A percentile compares a stretch with the other conserved stretches of the same genome.
Evolutionary conservation across 1,140 invertebrate species (phyloP).

Genomic region (Apis florea): DNA sequence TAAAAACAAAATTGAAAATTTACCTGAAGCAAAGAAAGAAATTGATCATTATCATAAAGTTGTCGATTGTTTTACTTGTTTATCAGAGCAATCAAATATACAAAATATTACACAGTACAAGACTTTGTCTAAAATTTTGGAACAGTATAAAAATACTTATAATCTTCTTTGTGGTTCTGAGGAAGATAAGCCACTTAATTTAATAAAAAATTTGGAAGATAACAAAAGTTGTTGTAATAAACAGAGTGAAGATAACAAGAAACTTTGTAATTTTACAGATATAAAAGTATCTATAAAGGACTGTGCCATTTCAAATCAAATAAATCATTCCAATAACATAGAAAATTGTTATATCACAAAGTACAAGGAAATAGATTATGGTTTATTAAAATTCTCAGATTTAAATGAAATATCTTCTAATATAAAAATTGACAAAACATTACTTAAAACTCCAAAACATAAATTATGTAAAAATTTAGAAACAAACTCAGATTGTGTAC

Average conservation of each 20-base stretch:
- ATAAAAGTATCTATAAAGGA: slow-evolving; percentile 15
- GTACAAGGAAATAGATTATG: slow-evolving; percentile 57
- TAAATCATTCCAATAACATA: slow-evolving; percentile 52
- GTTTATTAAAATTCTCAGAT: slow-evolving; percentile 59
- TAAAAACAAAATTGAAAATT: slow-evolving; percentile 24
- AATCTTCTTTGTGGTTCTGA: slow-evolving; percentile 23
- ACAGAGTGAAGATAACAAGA: slow-evolving; percentile 15
- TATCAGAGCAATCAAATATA: slow-evolving; percentile 23
- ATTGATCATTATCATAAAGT: slow-evolving; percentile 12
- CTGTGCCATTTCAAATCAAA: slow-evolving; percentile 36
- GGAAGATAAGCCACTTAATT: slow-evolving; percentile 50
- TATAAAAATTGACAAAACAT: slow-evolving; percentile 31
- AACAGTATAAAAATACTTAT: slow-evolving; percentile 28
- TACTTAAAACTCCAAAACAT: slow-evolving; percentile 10
- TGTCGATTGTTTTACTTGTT: slow-evolving; percentile 19
- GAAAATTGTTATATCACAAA: slow-evolving; percentile 43
- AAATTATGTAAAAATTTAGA: slow-evolving; percentile 23
- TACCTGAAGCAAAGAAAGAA: slow-evolving; percentile 1
- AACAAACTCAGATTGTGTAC: slow-evolving; percentile 13
- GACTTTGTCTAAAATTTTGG: slow-evolving; percentile 35
- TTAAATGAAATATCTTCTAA: slow-evolving; percentile 50
- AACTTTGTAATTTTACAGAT: slow-evolving; percentile 28
- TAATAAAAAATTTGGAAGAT: slow-evolving; percentile 36
- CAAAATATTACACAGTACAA: slow-evolving; percentile 18
- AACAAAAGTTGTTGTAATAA: slow-evolving; percentile 2